phyloP scores from a whole-genome alignment of 2,113 vertebrate species.

The Oxyruncus cristatus region DNA sequence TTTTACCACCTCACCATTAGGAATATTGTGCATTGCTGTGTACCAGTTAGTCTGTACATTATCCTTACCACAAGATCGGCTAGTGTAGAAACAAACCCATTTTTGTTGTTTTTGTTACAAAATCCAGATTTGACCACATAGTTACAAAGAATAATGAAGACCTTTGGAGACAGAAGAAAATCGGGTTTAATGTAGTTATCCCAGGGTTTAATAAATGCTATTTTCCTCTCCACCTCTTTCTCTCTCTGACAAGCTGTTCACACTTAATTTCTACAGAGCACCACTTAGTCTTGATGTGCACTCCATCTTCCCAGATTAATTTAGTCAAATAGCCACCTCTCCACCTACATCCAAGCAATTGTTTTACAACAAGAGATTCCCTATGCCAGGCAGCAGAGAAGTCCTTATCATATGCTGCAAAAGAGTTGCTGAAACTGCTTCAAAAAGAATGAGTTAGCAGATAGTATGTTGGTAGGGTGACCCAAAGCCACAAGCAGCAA shows the following conservation, averaged over 20 bases:
- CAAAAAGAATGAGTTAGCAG: background rate
- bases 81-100: background rate
- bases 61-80: background rate
- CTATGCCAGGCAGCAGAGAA: background rate
- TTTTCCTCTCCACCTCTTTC: background rate
- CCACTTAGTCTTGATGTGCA: background rate
- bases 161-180: background rate
- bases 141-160: background rate
- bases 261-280: background rate
- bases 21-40: background rate
- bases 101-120: background rate
- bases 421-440: background rate
- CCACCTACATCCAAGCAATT: background rate
- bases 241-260: background rate
- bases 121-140: background rate
- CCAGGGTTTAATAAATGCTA: background rate
- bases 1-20: background rate
- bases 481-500: background rate
- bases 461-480: background rate
- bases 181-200: background rate
- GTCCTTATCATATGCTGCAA: background rate
- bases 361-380: background rate
- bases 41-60: background rate
- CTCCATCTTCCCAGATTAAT: background rate
- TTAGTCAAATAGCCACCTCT: background rate